phyloP scores from a whole-genome alignment of 1,140 invertebrate genomes.

The Coptotermes formosanus region DNA sequence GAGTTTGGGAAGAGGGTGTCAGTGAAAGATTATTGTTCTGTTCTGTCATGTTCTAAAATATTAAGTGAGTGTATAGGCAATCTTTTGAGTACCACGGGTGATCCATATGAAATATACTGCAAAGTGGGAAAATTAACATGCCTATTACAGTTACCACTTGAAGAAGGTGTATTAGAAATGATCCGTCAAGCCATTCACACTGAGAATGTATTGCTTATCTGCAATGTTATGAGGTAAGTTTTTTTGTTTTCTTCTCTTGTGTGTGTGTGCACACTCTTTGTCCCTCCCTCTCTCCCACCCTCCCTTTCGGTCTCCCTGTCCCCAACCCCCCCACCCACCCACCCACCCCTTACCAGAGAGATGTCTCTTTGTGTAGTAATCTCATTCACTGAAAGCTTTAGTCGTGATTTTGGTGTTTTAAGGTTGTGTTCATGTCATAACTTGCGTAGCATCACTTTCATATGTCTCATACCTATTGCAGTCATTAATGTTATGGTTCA shows the following conservation, averaged over 20 bases:
- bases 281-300: no score
- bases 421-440: no score
- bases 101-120: background rate
- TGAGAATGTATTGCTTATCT: background rate
- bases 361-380: no score
- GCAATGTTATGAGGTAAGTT: background rate
- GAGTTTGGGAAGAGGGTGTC: background rate
- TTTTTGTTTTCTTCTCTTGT: background rate
- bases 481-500: no score
- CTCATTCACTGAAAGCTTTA: no score
- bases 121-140: background rate
- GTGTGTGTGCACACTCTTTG: no score
- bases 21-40: background rate
- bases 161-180: background rate
- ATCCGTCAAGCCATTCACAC: background rate
- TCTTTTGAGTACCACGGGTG: background rate
- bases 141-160: background rate
- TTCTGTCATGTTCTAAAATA: background rate
- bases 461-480: no score
- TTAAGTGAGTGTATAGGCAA: background rate
- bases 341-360: no score
- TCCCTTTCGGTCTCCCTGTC: no score
- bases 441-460: no score
- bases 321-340: no score
- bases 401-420: no score